These are phyloP conservation scores for Kradibia gibbosae DNA, from an alignment of 1,140 invertebrate genomes.

Conservation along the genomic window DNA sequence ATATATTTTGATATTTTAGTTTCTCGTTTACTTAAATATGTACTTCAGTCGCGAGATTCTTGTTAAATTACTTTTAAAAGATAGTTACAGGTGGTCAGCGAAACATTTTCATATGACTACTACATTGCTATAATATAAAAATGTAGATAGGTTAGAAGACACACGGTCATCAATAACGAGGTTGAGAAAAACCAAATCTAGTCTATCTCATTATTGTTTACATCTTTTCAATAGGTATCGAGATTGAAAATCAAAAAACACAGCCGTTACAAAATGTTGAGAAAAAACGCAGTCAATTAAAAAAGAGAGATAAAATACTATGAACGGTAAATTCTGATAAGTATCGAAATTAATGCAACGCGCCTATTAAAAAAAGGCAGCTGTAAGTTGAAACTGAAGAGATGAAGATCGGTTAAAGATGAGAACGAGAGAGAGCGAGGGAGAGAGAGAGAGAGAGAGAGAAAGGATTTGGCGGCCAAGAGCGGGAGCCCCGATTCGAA, in stretches of 20 bases:
- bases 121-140: no score
- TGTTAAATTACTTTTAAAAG: no score
- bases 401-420: conserved; percentile 40
- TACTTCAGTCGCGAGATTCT: no score
- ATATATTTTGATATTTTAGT: not conserved
- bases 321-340: conserved; percentile 48
- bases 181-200: not conserved
- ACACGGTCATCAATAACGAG: no score
- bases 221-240: not conserved
- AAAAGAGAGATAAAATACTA: conserved; percentile 18
- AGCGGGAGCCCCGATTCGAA: conserved; percentile 31
- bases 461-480: conserved; percentile 27
- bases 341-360: conserved; percentile 36
- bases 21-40: no score
- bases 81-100: no score
- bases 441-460: no score
- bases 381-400: conserved; percentile 25
- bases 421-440: not conserved
- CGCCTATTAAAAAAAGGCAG: conserved; percentile 43
- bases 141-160: no score
- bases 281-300: conserved; percentile 33
- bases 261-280: conserved; percentile 5
- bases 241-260: not conserved
- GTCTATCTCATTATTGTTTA: not conserved
- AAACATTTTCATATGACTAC: no score